These are phyloP conservation scores for Pristionchus japonicus DNA, from an alignment of 2,888 invertebrate genomes.

Conservation along the genomic window DNA sequence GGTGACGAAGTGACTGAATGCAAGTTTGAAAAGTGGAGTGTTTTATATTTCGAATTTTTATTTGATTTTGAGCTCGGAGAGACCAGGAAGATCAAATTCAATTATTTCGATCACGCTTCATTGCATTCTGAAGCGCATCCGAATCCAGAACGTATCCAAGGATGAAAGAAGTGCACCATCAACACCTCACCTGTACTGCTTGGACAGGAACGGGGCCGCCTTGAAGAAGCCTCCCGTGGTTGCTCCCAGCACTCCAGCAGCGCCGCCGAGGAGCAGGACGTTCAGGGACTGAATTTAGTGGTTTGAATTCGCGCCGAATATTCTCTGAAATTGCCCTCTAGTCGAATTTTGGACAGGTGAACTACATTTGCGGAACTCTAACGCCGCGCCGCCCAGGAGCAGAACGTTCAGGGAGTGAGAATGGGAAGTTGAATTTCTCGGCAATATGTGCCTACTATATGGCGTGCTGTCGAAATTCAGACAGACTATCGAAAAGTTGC, in stretches of 20 bases:
- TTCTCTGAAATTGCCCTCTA: background rate
- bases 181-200: conserved; percentile 64
- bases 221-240: conserved; percentile 74
- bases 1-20: too few species aligned
- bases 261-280: conserved; percentile 59
- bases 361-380: too few species aligned
- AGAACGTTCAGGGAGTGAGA: background rate
- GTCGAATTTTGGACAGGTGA: too few species aligned
- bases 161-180: too few species aligned
- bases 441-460: background rate
- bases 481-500: background rate
- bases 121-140: too few species aligned
- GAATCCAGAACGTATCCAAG: too few species aligned
- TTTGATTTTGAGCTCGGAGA: too few species aligned
- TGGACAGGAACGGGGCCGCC: conserved; percentile 70
- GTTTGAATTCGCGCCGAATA: background rate
- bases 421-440: background rate
- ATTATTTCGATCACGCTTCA: background rate
- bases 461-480: background rate
- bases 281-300: conserved; percentile 50
- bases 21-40: too few species aligned
- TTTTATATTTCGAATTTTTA: too few species aligned
- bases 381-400: too few species aligned
- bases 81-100: too few species aligned
- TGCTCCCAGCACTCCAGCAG: conserved; percentile 63